Percentiles rank a stretch among this genome's conserved stretches.
phyloP scores from a whole-genome alignment of 2,797 vertebrate genomes.

The Vultur gryphus region DNA sequence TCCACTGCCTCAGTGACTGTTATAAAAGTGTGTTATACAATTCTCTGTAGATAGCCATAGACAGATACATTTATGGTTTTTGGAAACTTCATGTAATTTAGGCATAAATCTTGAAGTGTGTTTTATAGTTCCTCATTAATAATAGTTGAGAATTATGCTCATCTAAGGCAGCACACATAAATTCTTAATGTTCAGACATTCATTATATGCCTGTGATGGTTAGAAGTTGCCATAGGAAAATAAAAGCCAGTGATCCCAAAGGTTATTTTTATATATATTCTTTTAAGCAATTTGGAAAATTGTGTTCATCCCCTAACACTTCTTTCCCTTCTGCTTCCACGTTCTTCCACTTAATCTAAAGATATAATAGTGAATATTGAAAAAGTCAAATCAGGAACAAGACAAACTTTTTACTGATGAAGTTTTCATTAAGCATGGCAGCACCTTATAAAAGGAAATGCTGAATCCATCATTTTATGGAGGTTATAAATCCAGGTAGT shows the following conservation, averaged over 20 bases:
- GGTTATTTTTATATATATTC: not conserved
- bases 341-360: not conserved
- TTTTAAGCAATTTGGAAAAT: not conserved
- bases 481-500: not conserved
- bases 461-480: not conserved
- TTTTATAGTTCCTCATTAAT: constrained; percentile 29
- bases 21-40: constrained; percentile 27
- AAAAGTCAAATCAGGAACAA: not conserved
- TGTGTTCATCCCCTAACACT: not conserved
- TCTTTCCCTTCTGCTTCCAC: not conserved
- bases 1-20: not conserved
- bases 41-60: constrained; percentile 4
- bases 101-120: not conserved
- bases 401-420: not conserved
- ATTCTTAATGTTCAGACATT: constrained; percentile 32
- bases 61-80: constrained; percentile 2
- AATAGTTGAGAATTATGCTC: constrained; percentile 53
- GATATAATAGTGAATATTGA: not conserved
- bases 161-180: not conserved
- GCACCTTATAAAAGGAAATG: not conserved
- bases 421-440: not conserved
- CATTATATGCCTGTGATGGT: constrained; percentile 12
- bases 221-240: constrained; percentile 27
- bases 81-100: not conserved
- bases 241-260: constrained; percentile 8